Evolutionary conservation across 1,140 invertebrate genomes (phyloP).

Genomic region (Eriocheir sinensis): DNA sequence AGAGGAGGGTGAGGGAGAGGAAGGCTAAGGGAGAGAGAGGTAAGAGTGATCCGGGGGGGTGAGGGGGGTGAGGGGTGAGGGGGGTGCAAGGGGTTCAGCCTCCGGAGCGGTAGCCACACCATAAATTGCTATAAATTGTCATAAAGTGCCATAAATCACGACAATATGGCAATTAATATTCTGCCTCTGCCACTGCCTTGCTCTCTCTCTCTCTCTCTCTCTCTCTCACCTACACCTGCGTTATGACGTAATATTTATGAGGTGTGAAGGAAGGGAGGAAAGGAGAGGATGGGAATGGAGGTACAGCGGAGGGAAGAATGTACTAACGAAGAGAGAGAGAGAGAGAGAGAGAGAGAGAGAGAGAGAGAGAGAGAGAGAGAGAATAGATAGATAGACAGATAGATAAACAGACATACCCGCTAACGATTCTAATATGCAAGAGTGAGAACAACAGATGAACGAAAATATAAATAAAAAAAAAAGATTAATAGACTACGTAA

Average conservation of each 20-base stretch:
- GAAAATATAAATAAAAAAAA: no score
- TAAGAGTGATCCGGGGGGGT: background rate
- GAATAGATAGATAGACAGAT: background rate
- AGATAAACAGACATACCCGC: background rate
- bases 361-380: background rate
- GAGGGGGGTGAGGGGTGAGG: background rate
- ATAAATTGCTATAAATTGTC: conserved; percentile 26
- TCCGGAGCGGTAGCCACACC: background rate
- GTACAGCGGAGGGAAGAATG: background rate
- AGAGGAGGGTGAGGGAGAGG: background rate
- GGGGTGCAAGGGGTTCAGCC: background rate
- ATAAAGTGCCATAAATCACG: background rate
- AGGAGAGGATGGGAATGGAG: background rate
- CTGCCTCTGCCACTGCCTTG: conserved; percentile 12
- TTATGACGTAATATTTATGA: background rate
- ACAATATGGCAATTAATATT: conserved; percentile 50
- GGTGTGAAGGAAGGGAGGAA: background rate
- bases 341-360: background rate
- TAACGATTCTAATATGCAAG: no score
- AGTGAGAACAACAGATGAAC: no score
- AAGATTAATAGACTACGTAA: no score
- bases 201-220: conserved; percentile 44
- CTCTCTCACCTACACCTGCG: conserved; percentile 17
- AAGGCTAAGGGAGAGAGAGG: no score
- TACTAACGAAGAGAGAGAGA: background rate